Evolutionary conservation across 2,113 vertebrate species (phyloP).

Genomic region (Nipponia nippon): DNA sequence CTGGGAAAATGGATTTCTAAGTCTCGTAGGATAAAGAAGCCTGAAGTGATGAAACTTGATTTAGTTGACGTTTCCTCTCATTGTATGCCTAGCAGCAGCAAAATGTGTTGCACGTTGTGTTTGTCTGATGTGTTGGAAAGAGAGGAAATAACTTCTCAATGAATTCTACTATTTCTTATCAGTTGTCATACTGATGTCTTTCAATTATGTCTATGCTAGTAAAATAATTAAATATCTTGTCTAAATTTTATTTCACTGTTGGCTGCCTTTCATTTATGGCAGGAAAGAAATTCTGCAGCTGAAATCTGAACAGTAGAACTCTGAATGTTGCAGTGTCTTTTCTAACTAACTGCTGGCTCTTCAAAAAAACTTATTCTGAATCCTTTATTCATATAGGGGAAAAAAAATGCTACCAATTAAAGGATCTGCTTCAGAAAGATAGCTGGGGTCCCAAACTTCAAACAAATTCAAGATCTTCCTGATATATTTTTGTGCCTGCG

Average conservation of each 20-base stretch:
- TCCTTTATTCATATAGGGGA: neutral
- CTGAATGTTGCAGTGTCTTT: neutral
- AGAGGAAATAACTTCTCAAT: neutral
- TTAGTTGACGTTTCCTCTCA: neutral
- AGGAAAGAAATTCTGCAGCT: neutral
- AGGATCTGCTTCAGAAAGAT: neutral
- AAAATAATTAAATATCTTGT: neutral
- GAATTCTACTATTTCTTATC: neutral
- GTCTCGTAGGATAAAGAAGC: neutral
- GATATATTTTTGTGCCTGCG: neutral
- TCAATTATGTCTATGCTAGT: neutral
- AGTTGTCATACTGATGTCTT: neutral
- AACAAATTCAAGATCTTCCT: neutral
- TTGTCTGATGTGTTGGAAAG: neutral
- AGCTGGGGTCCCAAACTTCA: neutral
- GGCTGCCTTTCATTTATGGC: neutral
- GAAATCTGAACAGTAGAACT: neutral
- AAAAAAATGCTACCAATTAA: neutral
- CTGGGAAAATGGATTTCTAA: neutral
- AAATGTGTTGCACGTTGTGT: neutral
- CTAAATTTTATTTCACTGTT: neutral
- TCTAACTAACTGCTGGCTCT: neutral
- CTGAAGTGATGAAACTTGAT: neutral
- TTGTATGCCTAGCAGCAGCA: neutral
- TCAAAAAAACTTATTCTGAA: neutral